These are phyloP conservation scores for Lacerta agilis DNA, from an alignment of 2,797 vertebrate species.

Conservation along the genomic window DNA sequence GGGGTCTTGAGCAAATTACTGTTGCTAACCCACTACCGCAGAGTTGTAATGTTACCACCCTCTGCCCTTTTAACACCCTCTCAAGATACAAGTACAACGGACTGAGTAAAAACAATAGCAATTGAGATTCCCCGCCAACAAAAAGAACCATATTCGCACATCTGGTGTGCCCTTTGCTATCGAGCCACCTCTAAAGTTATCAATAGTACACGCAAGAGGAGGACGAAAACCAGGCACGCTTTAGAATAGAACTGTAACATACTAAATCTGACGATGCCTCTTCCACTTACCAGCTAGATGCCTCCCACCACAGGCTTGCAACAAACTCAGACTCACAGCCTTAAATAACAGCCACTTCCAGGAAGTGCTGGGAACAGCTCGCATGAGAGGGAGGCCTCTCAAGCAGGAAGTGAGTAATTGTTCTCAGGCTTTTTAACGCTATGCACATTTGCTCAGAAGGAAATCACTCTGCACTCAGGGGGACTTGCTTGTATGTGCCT, in stretches of 20 bases:
- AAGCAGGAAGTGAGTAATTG: neutral
- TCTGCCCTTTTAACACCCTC: neutral
- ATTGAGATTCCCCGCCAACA: neutral
- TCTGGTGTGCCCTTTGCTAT: neutral
- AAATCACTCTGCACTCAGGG: neutral
- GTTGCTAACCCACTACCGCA: too few relatives aligned
- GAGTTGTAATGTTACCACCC: neutral
- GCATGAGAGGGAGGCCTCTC: conserved; percentile 19
- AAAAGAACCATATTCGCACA: neutral
- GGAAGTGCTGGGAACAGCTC: conserved; percentile 42
- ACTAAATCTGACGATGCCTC: neutral
- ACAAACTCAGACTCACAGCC: conserved; percentile 2
- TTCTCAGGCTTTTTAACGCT: neutral
- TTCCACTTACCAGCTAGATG: neutral
- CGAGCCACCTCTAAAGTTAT: neutral
- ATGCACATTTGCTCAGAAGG: neutral
- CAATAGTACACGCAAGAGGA: too few relatives aligned
- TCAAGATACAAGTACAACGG: neutral
- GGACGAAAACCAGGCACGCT: too few relatives aligned
- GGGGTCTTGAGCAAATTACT: neutral
- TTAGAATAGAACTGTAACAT: neutral
- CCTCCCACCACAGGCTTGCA: neutral
- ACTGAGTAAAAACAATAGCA: neutral
- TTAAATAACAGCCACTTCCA: conserved; percentile 58
- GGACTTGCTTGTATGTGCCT: neutral